A percentile compares a stretch with the other conserved stretches of the same genome.
Conservation (phyloP, 2,888 invertebrate genomes). For the Pollenia amentaria region DNA sequence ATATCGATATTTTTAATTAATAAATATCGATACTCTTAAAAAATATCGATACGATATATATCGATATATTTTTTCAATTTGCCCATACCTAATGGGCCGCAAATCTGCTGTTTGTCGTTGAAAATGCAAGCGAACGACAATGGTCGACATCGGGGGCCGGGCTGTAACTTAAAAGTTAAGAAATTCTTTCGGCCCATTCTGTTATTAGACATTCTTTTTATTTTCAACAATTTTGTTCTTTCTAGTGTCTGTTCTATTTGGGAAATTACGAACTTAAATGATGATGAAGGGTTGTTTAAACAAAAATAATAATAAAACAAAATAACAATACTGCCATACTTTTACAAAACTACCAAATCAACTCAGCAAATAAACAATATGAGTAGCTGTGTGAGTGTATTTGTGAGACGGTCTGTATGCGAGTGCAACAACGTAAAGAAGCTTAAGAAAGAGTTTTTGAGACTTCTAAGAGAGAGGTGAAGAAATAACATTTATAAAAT, state of each 20-base stretch:
- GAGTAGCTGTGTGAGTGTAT: not conserved
- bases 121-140: too few species aligned
- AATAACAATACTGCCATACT: constrained; percentile 37
- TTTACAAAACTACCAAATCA: constrained; percentile 45
- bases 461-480: not conserved
- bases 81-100: too few species aligned
- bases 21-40: too few species aligned
- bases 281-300: constrained; percentile 45
- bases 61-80: too few species aligned
- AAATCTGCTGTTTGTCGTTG: too few species aligned
- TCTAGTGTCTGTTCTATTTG: not conserved
- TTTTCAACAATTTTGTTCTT: constrained; percentile 3
- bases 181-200: too few species aligned
- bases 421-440: constrained; percentile 40
- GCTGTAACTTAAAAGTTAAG: too few species aligned
- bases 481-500: not conserved
- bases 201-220: not conserved
- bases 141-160: too few species aligned
- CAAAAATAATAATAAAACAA: constrained; percentile 16
- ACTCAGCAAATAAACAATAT: constrained; percentile 37
- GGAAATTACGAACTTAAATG: constrained; percentile 5
- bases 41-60: too few species aligned
- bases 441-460: constrained; percentile 45
- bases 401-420: not conserved
- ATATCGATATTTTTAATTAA: too few species aligned